Evolutionary conservation across 2,797 vertebrate genomes (phyloP), one percentile per base, ranked within the genome.

Genomic region (Lithobates pipiens): DNA sequence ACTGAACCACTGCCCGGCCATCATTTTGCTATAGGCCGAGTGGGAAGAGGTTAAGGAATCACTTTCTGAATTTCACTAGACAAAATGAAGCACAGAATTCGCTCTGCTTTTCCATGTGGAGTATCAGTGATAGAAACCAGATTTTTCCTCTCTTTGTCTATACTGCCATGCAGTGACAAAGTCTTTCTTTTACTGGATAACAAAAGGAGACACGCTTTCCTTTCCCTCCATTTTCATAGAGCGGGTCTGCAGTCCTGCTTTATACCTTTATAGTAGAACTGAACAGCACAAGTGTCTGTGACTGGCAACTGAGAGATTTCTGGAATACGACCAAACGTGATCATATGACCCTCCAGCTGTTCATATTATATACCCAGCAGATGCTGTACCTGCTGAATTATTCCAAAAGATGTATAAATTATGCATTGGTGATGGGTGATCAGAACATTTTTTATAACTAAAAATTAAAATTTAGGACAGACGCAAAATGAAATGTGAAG

Each of bases 381-480:
- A 76, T 76, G 74, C 29, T 50, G n/a, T 25, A 76, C 74, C 74
- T 50, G 74, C 44, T 76, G 18, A 76, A 76, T 50, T 76, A 54
- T 76, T 76, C 74, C 15, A n/a, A 76, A 29, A 10, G 36, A 50
- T 57, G 44, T 76, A 57, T 54, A 21, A 76, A 57, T 76, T 39
- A 76, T 76, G 23, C 27, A 29, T 23, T 6, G n/a, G 44, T 29
- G 65, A 29, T 15, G n/a, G 25, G 27, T 29, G 25, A 67, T 27
- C 65, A 67, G n/a, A 67, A 67, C 13, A 67, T 11, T 67, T 36
- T 67, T 67, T 67, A 25, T 29, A 25, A 25, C 65, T 29, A 13
- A 67, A 67, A 67, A 27, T 25, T 29, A 67, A 67, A 67, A 67
- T 67, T 67, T 67, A 67, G 65, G 27, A 15, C 65, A 67, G 65